These are phyloP conservation scores for Cottus gobio DNA, from an alignment of 2,113 vertebrate genomes.

Conservation along the genomic window DNA sequence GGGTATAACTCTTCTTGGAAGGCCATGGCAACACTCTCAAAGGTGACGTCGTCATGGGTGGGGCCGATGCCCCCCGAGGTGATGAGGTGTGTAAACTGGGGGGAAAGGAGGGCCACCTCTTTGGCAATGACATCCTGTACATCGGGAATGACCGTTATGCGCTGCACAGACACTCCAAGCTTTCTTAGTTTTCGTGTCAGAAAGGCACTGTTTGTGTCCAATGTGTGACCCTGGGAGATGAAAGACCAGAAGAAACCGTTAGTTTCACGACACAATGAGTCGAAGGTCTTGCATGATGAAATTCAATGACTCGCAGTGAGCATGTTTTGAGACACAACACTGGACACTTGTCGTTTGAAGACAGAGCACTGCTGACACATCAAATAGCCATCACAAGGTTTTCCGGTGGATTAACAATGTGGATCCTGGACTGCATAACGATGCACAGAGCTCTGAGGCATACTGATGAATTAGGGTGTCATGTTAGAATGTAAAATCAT, in stretches of 20 bases:
- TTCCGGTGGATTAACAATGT: slow-evolving; percentile 9
- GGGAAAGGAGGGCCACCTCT: slow-evolving; percentile 87
- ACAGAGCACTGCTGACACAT: slow-evolving; percentile 31
- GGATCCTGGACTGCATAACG: background rate
- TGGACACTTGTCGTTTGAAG: slow-evolving; percentile 43
- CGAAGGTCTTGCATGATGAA: slow-evolving; percentile 28
- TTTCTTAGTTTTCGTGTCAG: slow-evolving; percentile 88
- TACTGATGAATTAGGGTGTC: slow-evolving; percentile 11
- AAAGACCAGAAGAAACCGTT: slow-evolving; percentile 9
- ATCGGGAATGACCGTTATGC: slow-evolving; percentile 91
- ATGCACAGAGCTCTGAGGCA: background rate
- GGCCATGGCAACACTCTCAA: slow-evolving; percentile 91
- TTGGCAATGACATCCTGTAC: slow-evolving; percentile 87
- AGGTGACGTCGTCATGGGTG: slow-evolving; percentile 96
- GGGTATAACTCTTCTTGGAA: slow-evolving; percentile 86
- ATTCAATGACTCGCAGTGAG: slow-evolving; percentile 12
- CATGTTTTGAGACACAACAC: slow-evolving; percentile 19
- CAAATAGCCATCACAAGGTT: slow-evolving; percentile 26
- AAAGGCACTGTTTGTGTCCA: slow-evolving; percentile 94
- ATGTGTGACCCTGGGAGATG: slow-evolving; percentile 88
- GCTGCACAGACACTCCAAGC: slow-evolving; percentile 89
- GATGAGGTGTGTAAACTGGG: slow-evolving; percentile 88
- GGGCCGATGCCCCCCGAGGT: slow-evolving; percentile 95
- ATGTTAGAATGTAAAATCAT: background rate
- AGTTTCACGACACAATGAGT: slow-evolving; percentile 5